phyloP scores from a whole-genome alignment of 53 echinoderm and acorn worm species.

The Hippasteria phrygiana region DNA sequence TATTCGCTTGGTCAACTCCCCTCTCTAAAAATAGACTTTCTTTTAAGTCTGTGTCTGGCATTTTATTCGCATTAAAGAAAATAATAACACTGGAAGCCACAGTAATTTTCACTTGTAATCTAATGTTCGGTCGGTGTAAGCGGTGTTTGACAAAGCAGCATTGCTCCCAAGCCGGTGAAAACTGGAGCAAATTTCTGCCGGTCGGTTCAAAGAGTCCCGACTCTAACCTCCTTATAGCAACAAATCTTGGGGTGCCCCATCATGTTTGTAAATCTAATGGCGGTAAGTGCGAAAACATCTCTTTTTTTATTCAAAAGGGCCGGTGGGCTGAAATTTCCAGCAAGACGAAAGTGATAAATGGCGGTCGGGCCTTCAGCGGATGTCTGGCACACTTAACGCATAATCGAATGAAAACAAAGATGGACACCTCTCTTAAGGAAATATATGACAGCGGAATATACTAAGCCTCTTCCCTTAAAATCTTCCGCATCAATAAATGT shows the following conservation, averaged over 20 bases:
- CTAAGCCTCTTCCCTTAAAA: not conserved
- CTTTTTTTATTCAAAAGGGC: not conserved
- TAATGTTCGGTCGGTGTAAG: no score
- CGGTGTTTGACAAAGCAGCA: no score
- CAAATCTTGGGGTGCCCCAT: not conserved
- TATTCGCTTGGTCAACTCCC: no score
- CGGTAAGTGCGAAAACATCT: not conserved
- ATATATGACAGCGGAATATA: not conserved
- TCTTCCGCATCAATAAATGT: no score
- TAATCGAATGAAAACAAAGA: not conserved
- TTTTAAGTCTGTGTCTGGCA: no score
- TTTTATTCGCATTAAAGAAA: no score
- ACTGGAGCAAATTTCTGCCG: not conserved
- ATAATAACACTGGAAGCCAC: no score
- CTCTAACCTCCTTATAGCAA: not conserved
- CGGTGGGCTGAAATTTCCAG: not conserved
- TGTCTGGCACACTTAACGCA: not conserved
- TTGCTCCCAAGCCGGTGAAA: no score
- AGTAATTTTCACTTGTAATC: no score
- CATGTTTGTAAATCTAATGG: constrained; percentile 9
- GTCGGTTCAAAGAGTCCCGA: not conserved
- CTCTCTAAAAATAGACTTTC: no score
- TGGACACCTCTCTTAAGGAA: not conserved
- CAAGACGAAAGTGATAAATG: constrained; percentile 11
- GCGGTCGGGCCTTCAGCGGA: not conserved